Percentiles rank a stretch among this genome's conserved stretches.
Evolutionary conservation across 2,888 invertebrate species (phyloP).

Genomic region (Trissonchulus latispiculum): DNA sequence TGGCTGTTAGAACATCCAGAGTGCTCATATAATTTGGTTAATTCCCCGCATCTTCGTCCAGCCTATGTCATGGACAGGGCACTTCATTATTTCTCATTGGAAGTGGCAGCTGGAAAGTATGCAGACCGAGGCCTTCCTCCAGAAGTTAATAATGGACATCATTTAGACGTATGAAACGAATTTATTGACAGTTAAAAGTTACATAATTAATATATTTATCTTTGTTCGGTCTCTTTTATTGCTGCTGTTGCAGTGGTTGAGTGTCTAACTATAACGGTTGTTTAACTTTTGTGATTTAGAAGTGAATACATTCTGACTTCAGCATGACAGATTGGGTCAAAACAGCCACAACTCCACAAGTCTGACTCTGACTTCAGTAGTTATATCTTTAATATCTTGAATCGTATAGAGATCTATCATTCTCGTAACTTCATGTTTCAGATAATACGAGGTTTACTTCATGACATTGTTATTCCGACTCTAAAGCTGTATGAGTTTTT

Average conservation of each 20-base stretch:
- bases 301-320: too few species aligned
- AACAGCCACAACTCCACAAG: too few species aligned
- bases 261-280: too few species aligned
- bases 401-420: too few species aligned
- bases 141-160: constrained; percentile 58
- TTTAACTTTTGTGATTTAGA: too few species aligned
- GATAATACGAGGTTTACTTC: constrained; percentile 63
- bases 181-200: neutral
- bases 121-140: constrained; percentile 62
- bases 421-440: constrained; percentile 51
- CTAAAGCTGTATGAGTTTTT: constrained; percentile 74
- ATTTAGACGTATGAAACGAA: constrained; percentile 55
- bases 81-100: constrained; percentile 62
- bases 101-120: constrained; percentile 62
- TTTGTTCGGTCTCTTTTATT: neutral
- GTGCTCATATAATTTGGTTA: constrained; percentile 75
- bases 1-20: constrained; percentile 83
- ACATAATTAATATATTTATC: neutral
- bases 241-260: too few species aligned
- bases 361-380: too few species aligned
- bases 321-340: too few species aligned
- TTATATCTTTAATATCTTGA: too few species aligned
- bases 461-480: constrained; percentile 57
- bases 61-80: constrained; percentile 81
- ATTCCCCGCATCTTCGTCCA: constrained; percentile 83